A percentile compares a stretch with the other conserved stretches of the same genome.
phyloP scores from a whole-genome alignment of 1,140 invertebrate species.

The Ceratina australensis region DNA sequence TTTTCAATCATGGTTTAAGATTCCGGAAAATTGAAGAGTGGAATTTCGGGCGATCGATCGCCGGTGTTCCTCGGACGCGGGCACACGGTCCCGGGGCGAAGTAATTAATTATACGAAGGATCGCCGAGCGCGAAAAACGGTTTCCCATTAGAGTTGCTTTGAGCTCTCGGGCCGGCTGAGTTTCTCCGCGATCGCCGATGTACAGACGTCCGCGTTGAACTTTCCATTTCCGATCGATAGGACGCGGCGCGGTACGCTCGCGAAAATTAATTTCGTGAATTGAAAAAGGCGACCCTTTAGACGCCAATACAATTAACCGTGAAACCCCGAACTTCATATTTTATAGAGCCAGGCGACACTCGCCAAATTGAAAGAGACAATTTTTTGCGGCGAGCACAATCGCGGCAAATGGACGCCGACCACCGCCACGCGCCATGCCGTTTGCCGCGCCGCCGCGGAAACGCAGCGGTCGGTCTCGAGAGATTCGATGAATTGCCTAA shows the following conservation, averaged over 20 bases:
- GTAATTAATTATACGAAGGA: constrained; percentile 31
- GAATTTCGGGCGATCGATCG: not conserved
- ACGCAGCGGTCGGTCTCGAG: not conserved
- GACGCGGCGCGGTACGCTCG: constrained; percentile 3
- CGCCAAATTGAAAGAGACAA: constrained; percentile 47
- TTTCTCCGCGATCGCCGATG: not conserved
- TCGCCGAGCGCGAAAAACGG: not conserved
- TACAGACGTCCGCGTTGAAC: constrained; percentile 24
- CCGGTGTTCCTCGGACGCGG: too few species aligned
- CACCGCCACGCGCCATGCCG: too few species aligned
- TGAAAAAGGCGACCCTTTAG: constrained; percentile 49
- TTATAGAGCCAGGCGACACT: constrained; percentile 20
- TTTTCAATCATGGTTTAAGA: not conserved
- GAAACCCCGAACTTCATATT: constrained; percentile 50
- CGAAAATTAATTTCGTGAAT: constrained; percentile 48
- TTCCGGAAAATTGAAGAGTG: not conserved
- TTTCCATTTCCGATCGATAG: constrained; percentile 43
- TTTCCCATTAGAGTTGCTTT: constrained; percentile 22
- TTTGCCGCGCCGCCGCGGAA: constrained; percentile 10
- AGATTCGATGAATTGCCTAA: constrained; percentile 24
- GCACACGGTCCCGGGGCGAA: not conserved
- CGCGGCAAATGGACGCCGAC: constrained; percentile 24
- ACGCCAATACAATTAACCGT: constrained; percentile 51
- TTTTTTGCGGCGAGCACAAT: constrained; percentile 40
- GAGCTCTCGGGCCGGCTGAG: not conserved